Evolutionary conservation across 2,888 invertebrate genomes (phyloP).

Genomic region (Scaptomyza tumidula): DNA sequence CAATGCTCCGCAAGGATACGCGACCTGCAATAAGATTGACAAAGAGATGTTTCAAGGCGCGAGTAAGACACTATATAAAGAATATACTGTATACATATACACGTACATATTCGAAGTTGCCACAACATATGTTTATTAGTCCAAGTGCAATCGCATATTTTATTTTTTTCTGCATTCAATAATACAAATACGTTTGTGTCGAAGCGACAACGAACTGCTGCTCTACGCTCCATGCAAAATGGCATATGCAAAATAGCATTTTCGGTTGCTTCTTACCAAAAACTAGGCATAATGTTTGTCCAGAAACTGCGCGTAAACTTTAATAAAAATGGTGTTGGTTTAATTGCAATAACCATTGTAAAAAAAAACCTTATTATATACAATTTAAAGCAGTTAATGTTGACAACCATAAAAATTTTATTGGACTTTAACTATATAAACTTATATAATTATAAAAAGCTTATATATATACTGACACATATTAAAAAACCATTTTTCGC

Average conservation of each 20-base stretch:
- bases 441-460: no score
- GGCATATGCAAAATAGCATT: slow-evolving; percentile 52
- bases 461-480: no score
- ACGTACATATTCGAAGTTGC: no score
- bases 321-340: slow-evolving; percentile 55
- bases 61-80: no score
- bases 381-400: no score
- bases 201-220: slow-evolving; percentile 43
- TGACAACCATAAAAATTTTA: no score
- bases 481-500: no score
- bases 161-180: slow-evolving; percentile 31
- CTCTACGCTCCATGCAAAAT: slow-evolving; percentile 19
- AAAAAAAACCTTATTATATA: no score
- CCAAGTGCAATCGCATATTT: slow-evolving; percentile 16
- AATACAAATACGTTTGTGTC: slow-evolving; percentile 37
- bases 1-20: slow-evolving; percentile 62
- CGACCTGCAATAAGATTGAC: slow-evolving; percentile 64
- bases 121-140: slow-evolving; percentile 16
- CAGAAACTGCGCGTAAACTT: slow-evolving; percentile 51
- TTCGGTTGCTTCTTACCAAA: slow-evolving; percentile 50
- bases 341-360: no score
- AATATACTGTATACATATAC: no score
- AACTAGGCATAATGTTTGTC: slow-evolving; percentile 23
- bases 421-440: no score
- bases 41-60: no score